phyloP scores from a whole-genome alignment of 2,888 invertebrate genomes.

The Diabrotica balteata region DNA sequence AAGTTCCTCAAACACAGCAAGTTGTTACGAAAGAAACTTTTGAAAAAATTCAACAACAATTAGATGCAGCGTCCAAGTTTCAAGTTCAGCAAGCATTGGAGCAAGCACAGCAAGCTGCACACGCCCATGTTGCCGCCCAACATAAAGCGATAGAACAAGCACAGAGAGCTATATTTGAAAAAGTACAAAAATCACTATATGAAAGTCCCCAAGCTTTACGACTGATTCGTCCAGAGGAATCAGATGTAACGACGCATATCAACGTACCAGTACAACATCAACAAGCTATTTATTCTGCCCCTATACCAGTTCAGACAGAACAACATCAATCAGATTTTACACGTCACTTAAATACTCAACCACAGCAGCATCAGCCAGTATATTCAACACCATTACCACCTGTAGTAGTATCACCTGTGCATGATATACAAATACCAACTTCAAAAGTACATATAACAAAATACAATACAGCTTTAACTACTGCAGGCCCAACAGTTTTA shows the following conservation, averaged over 20 bases:
- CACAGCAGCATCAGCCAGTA: not conserved
- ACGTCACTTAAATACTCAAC: not conserved
- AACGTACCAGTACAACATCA: constrained; percentile 3
- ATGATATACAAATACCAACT: not conserved
- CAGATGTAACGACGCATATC: not conserved
- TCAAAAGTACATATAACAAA: constrained; percentile 4
- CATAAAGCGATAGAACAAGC: constrained; percentile 49
- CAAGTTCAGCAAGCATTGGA: constrained; percentile 48
- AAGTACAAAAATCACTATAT: constrained; percentile 28
- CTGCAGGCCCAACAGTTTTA: constrained; percentile 7
- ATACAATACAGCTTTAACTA: constrained; percentile 14
- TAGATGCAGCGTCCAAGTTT: constrained; percentile 50
- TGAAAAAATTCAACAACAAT: constrained; percentile 48
- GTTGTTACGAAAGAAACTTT: constrained; percentile 35
- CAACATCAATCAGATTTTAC: not conserved
- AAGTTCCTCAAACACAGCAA: constrained; percentile 15
- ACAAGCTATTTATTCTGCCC: constrained; percentile 5
- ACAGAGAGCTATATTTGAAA: constrained; percentile 41
- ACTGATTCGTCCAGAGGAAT: constrained; percentile 18
- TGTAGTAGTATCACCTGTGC: not conserved
- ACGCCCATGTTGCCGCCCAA: constrained; percentile 51
- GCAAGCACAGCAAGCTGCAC: constrained; percentile 50
- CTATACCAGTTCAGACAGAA: not conserved
- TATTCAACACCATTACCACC: constrained; percentile 7
- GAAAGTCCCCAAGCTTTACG: constrained; percentile 25